These are phyloP conservation scores for Drosophila novamexicana DNA, from an alignment of 1,140 invertebrate species.

Conservation along the genomic window DNA sequence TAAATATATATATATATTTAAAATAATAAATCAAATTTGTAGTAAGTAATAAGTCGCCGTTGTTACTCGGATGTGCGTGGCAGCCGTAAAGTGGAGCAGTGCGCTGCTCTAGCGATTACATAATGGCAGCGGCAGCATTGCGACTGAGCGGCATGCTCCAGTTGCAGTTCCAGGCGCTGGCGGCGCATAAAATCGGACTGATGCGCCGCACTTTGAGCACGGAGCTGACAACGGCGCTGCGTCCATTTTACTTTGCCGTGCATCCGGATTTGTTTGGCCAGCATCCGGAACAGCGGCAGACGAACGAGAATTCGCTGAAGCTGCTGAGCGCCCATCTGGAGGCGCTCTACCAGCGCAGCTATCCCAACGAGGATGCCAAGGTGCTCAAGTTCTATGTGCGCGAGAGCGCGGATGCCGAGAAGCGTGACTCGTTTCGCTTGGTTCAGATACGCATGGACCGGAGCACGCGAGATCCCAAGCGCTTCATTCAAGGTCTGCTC, in stretches of 20 bases:
- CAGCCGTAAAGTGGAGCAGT: constrained; percentile 18
- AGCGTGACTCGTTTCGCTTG: constrained; percentile 87
- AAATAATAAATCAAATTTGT: constrained; percentile 19
- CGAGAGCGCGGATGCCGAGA: constrained; percentile 85
- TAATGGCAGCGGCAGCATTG: constrained; percentile 39
- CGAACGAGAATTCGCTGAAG: constrained; percentile 96
- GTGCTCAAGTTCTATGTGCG: constrained; percentile 90
- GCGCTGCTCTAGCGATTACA: constrained; percentile 42
- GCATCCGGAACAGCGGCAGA: constrained; percentile 93
- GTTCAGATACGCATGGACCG: constrained; percentile 86
- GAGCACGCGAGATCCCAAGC: constrained; percentile 86
- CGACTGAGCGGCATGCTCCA: constrained; percentile 12
- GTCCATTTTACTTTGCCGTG: constrained; percentile 97
- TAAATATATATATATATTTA: constrained; percentile 4
- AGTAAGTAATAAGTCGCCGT: constrained; percentile 20
- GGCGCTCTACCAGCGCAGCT: constrained; percentile 87
- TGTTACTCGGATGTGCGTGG: constrained; percentile 31
- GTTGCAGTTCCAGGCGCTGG: neutral
- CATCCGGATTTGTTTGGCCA: constrained; percentile 98
- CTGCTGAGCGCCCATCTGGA: constrained; percentile 93
- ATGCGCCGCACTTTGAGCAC: constrained; percentile 61
- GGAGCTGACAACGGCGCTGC: constrained; percentile 94
- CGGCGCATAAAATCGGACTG: neutral
- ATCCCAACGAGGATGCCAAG: constrained; percentile 85
- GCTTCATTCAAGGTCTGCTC: constrained; percentile 91